Evolutionary conservation across 2,113 vertebrate species (phyloP), one percentile per base, ranked within the genome.

Genomic region (Arothron firmamentum): DNA sequence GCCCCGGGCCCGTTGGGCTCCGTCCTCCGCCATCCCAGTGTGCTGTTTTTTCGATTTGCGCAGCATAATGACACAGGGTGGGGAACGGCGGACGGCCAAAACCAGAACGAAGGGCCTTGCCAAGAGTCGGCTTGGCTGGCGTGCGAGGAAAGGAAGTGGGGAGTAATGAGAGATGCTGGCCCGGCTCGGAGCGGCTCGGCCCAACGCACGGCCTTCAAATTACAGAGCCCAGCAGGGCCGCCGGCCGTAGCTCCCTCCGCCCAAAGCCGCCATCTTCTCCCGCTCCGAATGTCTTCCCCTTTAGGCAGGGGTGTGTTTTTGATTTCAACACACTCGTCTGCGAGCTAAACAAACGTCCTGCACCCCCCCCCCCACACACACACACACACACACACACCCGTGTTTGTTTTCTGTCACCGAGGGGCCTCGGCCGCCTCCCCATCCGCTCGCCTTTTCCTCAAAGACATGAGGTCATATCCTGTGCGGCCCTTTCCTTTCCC

Each of bases 401-500:
- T 83, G 84, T 86, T 89, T 85, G 85, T 82, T 89, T 90, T 86
- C 70, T 48, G 56, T 83, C 85, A 66, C 60, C 64, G 77, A 62
- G 85, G 87, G 85, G 87, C 85, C 86, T 75, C 83, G 57, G 45
- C 78, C 73, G 79, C 87, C 77, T 83, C 75, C 79, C 81, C 64
- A 74, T 80, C 86, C 89, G 79, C 85, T 78, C 16, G 84, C 90
- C 88, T 91, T 90, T 91, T 91, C 90, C 92, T 93, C 90, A 90
- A 90, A 92, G 90, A 87, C 88, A 88, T 94, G 92, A 96, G 91
- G 94, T 92, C 91, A 95, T 92, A 94, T 97, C 95, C 94, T 93
- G 92, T 87, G 89, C 91, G 85, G 88, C 92, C 93, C 91, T 91
- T 93, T 91, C 93, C 91, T 91, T 91, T 94, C 88, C 90, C 88